These are phyloP conservation scores for Apis florea DNA, from an alignment of 1,140 invertebrate species.

Conservation along the genomic window DNA sequence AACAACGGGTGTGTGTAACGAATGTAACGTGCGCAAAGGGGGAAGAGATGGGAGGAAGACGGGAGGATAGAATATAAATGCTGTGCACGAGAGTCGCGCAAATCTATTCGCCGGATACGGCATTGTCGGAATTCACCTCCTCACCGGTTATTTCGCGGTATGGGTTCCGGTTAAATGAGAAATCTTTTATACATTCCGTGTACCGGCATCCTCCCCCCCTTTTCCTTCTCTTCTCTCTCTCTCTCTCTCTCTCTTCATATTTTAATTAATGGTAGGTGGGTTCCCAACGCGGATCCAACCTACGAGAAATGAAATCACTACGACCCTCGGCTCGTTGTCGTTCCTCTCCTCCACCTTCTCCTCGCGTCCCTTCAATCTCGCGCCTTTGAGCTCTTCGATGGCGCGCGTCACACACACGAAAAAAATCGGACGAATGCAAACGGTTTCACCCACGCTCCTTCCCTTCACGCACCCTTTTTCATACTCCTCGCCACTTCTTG, in stretches of 20 bases:
- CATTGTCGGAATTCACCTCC: constrained; percentile 62
- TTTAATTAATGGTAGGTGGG: constrained; percentile 70
- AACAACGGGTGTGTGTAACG: not conserved
- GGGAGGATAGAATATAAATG: constrained; percentile 47
- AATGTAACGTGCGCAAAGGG: not conserved
- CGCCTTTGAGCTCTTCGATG: constrained; percentile 23
- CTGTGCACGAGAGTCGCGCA: constrained; percentile 49
- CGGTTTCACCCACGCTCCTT: not conserved
- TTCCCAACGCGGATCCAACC: constrained; percentile 54
- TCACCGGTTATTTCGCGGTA: constrained; percentile 48
- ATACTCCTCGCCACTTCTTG: not conserved
- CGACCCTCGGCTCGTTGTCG: constrained; percentile 40
- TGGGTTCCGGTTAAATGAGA: constrained; percentile 68
- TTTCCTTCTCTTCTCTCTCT: constrained; percentile 2
- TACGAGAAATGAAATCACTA: constrained; percentile 65
- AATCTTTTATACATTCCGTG: constrained; percentile 70
- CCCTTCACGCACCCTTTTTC: not conserved
- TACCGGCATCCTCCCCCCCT: constrained; percentile 28
- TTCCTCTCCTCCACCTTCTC: not conserved
- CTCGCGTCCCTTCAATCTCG: not conserved
- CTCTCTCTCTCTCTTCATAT: constrained; percentile 60
- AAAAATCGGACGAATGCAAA: constrained; percentile 10
- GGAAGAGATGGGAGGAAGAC: not conserved
- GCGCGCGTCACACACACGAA: not conserved
- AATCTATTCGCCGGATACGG: constrained; percentile 61